These are phyloP conservation scores for Dione juno DNA, from an alignment of 2,888 invertebrate genomes.

Conservation along the genomic window DNA sequence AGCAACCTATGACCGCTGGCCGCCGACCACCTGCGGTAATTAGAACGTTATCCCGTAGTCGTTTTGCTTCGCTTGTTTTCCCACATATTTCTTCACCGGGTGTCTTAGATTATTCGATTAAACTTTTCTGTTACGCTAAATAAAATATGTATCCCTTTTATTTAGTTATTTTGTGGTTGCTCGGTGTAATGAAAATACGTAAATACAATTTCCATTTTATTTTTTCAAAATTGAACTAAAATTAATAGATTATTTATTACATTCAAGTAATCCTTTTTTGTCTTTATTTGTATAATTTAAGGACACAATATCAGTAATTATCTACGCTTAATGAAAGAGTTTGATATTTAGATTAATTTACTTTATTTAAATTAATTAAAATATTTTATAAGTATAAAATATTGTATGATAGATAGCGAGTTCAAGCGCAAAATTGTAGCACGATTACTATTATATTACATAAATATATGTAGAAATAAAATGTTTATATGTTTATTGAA, in stretches of 20 bases:
- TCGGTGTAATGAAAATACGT: background rate
- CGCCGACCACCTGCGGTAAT: constrained; percentile 63
- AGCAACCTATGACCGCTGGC: constrained; percentile 23
- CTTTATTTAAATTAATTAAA: too few species aligned
- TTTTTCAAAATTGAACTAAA: background rate
- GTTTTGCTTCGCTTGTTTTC: constrained; percentile 62
- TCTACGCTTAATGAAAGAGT: too few species aligned
- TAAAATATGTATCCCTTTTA: constrained; percentile 29
- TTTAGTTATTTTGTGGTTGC: background rate
- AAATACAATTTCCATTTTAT: too few species aligned
- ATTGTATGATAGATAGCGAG: too few species aligned
- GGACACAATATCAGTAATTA: background rate
- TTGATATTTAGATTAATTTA: too few species aligned
- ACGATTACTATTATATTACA: too few species aligned
- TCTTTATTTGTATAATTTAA: background rate
- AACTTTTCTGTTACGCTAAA: constrained; percentile 49
- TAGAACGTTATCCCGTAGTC: constrained; percentile 64
- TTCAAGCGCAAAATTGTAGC: too few species aligned
- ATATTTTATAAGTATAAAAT: too few species aligned
- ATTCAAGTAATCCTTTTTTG: background rate
- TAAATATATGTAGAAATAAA: too few species aligned
- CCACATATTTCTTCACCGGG: constrained; percentile 50
- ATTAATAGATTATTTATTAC: too few species aligned
- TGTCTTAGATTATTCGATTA: constrained; percentile 52
- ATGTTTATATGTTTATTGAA: background rate